Base-by-base conservation (phyloP, 2,113 vertebrate genomes). In the Rhizomys pruinosus region DNA sequence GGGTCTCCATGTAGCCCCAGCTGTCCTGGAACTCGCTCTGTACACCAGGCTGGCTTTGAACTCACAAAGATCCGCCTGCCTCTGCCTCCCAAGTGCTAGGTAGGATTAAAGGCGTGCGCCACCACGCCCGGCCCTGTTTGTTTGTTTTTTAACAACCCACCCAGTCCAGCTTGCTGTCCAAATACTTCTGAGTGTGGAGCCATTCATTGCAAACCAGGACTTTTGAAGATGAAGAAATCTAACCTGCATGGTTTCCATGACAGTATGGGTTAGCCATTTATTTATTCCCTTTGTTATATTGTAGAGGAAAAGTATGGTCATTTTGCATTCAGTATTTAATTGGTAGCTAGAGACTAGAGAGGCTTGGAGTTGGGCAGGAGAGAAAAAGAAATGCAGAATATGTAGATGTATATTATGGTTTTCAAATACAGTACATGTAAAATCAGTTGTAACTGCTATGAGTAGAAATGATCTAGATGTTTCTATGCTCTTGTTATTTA, bases 221-320 rank as follows among this genome's bases (percentile, higher is more conserved):
- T 91, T 95, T 55, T 79, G 61, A 78, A 63, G 22, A 79, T 59
- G 91, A 59, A 81, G 84, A 81, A 78, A 47, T 17, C 87, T 8
- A 82, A 74, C 85, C 17, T 71, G 9, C 73, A 6, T 69, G 25
- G 71, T 55, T 74, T 87, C 52, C 80, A 7, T 86, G 69, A 81
- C 79, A n/a, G 85, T 11, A 32, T 64, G 22, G 17, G 68, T 34
- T 57, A 57, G 80, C 27, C 27, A 47, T 88, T 84, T 87, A 59
- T 89, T 55, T 39, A 39, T 57, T 79, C 22, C 6, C 12, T 95
- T 76, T 34, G n/a, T n/a, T n/a, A n/a, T n/a, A n/a, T n/a, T n/a
- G n/a, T n/a, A n/a, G n/a, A 11, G 47, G 59, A 59, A 52, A n/a
- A 13, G 23, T 8, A 19, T 7, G 61, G 12, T 6, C 16, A 10